Evolutionary conservation across 2,888 invertebrate species (phyloP).

Genomic region (Trachelus stipa): DNA sequence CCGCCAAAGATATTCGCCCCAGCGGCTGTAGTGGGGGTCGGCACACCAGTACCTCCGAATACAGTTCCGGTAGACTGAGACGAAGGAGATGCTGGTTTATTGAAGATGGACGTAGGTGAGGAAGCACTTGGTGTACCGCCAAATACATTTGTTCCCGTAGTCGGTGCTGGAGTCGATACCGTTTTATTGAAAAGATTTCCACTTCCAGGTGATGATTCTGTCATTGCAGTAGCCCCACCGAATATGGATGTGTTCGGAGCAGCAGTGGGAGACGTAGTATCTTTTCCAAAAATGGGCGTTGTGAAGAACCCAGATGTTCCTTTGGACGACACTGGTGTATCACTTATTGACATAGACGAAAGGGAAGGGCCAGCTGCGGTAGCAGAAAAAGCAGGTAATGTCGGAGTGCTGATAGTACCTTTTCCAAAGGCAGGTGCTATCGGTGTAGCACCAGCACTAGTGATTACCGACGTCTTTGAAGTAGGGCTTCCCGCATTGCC

Average conservation of each 20-base stretch:
- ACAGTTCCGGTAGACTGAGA: not conserved
- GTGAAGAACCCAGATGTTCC: not conserved
- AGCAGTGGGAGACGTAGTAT: not conserved
- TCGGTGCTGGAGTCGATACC: not conserved
- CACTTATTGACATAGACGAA: conserved; percentile 6
- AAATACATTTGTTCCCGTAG: not conserved
- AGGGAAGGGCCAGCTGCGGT: conserved; percentile 23
- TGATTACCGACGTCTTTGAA: not conserved
- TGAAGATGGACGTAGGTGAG: not conserved
- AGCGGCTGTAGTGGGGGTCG: not conserved
- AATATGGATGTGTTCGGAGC: conserved; percentile 29
- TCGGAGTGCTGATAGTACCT: not conserved
- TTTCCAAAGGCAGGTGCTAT: conserved; percentile 25
- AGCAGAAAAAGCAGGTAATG: conserved; percentile 19
- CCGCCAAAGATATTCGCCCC: not conserved
- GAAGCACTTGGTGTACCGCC: not conserved
- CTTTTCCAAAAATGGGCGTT: not conserved
- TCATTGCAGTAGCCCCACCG: conserved; percentile 9
- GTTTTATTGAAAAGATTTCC: not conserved
- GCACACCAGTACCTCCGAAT: not conserved
- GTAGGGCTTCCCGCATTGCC: not conserved
- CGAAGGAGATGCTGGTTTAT: not conserved
- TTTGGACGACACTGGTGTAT: not conserved
- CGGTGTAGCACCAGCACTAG: conserved; percentile 10
- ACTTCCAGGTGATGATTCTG: not conserved